Evolutionary conservation across 2,888 invertebrate species (phyloP).

Genomic region (Boloria selene): DNA sequence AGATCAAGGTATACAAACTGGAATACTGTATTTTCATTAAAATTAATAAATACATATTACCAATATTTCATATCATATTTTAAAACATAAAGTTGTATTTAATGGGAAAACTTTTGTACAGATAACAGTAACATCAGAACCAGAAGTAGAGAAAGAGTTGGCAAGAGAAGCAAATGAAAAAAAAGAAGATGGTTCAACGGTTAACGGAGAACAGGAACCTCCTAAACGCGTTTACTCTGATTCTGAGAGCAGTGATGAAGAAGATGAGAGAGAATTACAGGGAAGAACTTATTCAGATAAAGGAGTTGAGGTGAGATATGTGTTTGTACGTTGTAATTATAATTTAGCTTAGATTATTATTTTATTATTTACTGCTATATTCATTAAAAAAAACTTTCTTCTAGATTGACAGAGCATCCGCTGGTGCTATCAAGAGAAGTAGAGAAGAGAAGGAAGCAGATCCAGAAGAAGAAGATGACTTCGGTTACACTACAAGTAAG

Average conservation of each 20-base stretch:
- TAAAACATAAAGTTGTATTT: background rate
- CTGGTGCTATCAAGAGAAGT: constrained; percentile 90
- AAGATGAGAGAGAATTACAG: constrained; percentile 89
- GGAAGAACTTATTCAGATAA: constrained; percentile 90
- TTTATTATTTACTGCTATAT: background rate
- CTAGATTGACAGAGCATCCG: constrained; percentile 94
- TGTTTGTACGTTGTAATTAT: background rate
- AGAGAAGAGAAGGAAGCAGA: constrained; percentile 91
- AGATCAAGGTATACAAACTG: constrained; percentile 65
- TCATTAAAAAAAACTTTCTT: constrained; percentile 31
- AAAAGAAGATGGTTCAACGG: constrained; percentile 46
- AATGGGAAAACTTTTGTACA: constrained; percentile 40
- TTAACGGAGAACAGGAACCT: constrained; percentile 43
- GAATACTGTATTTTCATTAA: too few species aligned
- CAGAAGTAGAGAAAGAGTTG: constrained; percentile 51
- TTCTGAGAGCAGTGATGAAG: constrained; percentile 86
- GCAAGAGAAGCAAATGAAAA: constrained; percentile 52
- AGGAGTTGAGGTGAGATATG: constrained; percentile 85
- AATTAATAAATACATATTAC: too few species aligned
- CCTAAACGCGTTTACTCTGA: constrained; percentile 79
- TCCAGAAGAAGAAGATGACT: constrained; percentile 93
- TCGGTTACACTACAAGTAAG: constrained; percentile 96
- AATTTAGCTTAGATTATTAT: background rate
- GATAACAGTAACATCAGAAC: constrained; percentile 75
- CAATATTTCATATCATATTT: too few species aligned